These are phyloP conservation scores for Pseudotriccus pelzelni DNA, from an alignment of 2,797 vertebrate species.

Conservation along the genomic window DNA sequence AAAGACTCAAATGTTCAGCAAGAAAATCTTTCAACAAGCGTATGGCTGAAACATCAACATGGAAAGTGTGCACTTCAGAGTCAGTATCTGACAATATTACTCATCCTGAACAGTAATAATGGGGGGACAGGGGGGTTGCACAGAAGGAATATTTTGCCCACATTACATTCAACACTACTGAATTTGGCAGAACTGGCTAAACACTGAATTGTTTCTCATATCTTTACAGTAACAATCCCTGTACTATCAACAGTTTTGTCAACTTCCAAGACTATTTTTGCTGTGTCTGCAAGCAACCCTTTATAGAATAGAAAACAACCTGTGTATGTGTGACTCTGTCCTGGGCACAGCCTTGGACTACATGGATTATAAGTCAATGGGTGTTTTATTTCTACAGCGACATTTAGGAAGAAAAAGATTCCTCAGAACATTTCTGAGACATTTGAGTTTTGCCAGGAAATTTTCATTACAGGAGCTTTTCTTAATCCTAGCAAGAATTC, in stretches of 20 bases:
- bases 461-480: background rate
- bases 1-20: accelerated
- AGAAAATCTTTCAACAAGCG: background rate
- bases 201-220: background rate
- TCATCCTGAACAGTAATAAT: background rate
- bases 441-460: background rate
- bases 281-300: background rate
- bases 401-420: background rate
- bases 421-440: background rate
- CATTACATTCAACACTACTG: accelerated
- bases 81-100: background rate
- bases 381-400: background rate
- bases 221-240: background rate
- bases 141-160: background rate
- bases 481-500: background rate
- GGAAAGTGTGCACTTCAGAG: background rate
- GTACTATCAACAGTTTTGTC: background rate
- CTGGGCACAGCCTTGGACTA: background rate
- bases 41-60: background rate
- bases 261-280: background rate
- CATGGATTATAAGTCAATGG: accelerated
- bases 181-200: background rate
- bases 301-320: background rate
- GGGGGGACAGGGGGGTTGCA: accelerated
- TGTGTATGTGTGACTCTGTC: background rate